phyloP scores from a whole-genome alignment of 1,140 invertebrate species.

The Drosophila kanapiae region DNA sequence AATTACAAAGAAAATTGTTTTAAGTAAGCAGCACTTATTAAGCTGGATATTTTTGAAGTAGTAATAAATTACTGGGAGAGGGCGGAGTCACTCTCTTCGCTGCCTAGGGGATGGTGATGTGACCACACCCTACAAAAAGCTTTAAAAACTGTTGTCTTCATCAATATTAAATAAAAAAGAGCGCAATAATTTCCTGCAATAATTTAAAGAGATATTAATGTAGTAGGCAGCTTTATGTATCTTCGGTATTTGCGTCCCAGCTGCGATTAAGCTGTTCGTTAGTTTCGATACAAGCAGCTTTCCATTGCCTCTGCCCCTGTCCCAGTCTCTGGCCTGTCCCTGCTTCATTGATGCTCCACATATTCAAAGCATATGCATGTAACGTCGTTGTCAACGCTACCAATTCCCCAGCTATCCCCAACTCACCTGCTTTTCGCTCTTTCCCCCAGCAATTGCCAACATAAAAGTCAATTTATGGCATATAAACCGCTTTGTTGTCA shows the following conservation, averaged over 20 bases:
- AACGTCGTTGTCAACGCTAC: constrained; percentile 39
- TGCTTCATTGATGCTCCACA: constrained; percentile 28
- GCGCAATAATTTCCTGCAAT: too few relatives aligned
- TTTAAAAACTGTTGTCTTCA: background rate
- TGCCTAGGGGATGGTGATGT: too few relatives aligned
- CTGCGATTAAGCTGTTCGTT: constrained; percentile 50
- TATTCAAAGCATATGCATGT: constrained; percentile 64
- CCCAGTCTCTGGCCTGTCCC: background rate
- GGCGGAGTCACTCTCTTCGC: too few relatives aligned
- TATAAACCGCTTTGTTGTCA: constrained; percentile 80
- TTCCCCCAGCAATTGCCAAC: constrained; percentile 31
- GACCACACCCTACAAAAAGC: background rate
- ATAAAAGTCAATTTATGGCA: constrained; percentile 76
- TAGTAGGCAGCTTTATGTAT: constrained; percentile 2
- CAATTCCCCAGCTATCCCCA: constrained; percentile 4
- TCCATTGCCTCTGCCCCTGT: background rate
- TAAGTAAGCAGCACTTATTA: constrained; percentile 10
- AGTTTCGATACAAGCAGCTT: constrained; percentile 67
- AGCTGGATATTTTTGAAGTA: background rate
- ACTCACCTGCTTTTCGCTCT: constrained; percentile 1
- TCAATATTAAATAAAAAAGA: too few relatives aligned
- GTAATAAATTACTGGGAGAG: background rate
- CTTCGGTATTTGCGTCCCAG: constrained; percentile 11
- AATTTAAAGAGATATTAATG: too few relatives aligned
- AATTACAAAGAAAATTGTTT: constrained; percentile 9